These are phyloP conservation scores for Digitonthophagus gazella DNA, from an alignment of 2,888 invertebrate genomes.

Conservation along the genomic window DNA sequence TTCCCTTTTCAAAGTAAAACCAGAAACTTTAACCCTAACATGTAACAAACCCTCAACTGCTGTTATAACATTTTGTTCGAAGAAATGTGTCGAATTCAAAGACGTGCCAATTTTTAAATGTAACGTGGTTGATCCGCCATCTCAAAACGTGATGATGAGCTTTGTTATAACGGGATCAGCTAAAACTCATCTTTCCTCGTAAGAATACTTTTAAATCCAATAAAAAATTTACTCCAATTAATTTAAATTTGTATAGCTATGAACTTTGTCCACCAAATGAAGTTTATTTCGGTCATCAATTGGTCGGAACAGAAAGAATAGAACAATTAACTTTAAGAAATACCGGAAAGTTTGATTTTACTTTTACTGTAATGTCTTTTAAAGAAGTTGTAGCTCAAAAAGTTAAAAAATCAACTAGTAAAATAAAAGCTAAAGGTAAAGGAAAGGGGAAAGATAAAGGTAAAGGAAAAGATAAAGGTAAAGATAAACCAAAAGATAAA, in stretches of 20 bases:
- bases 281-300: constrained; percentile 60
- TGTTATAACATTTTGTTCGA: constrained; percentile 37
- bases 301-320: constrained; percentile 55
- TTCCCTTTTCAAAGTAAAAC: constrained; percentile 29
- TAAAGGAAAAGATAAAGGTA: constrained; percentile 25
- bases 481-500: constrained; percentile 23
- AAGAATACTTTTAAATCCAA: neutral
- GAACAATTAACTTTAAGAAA: constrained; percentile 60
- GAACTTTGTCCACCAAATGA: constrained; percentile 58
- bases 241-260: constrained; percentile 51
- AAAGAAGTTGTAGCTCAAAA: constrained; percentile 29
- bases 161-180: constrained; percentile 42
- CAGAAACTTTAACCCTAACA: constrained; percentile 25
- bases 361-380: constrained; percentile 38
- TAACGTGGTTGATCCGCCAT: constrained; percentile 39
- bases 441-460: constrained; percentile 25
- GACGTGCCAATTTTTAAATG: constrained; percentile 41
- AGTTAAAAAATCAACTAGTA: constrained; percentile 24
- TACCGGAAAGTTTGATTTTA: constrained; percentile 58
- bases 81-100: constrained; percentile 36
- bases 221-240: neutral
- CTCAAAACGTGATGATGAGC: constrained; percentile 37
- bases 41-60: constrained; percentile 33
- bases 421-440: constrained; percentile 25
- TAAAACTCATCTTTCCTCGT: constrained; percentile 31